Conservation (phyloP, 2,113 vertebrate genomes). For the Maccullochella peelii region DNA sequence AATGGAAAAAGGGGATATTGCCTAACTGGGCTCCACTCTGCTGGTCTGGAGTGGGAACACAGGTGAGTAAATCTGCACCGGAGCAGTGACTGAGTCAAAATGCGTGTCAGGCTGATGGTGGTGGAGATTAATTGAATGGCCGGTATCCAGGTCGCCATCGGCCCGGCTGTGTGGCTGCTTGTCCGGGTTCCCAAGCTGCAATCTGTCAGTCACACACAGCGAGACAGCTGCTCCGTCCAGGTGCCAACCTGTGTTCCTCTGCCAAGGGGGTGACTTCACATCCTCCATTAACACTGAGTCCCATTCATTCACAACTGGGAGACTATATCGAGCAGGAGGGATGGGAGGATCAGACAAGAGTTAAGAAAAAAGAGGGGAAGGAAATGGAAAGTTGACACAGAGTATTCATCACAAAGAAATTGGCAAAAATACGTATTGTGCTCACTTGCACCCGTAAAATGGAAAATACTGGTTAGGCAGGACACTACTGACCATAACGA, state of each 20-base stretch:
- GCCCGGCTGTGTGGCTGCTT: slow-evolving; percentile 36
- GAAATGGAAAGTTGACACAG: slow-evolving; percentile 44
- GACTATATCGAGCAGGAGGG: slow-evolving; percentile 40
- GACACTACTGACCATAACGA: not conserved
- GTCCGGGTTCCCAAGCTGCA: slow-evolving; percentile 59
- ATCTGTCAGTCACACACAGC: slow-evolving; percentile 67
- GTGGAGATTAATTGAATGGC: slow-evolving; percentile 72
- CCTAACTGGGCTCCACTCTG: slow-evolving; percentile 31
- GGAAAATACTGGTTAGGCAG: slow-evolving; percentile 26
- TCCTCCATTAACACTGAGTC: slow-evolving; percentile 63
- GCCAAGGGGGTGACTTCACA: slow-evolving; percentile 77
- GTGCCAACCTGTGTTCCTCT: slow-evolving; percentile 66
- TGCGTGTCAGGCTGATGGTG: slow-evolving; percentile 50
- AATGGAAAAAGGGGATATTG: slow-evolving; percentile 45
- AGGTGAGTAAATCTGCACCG: slow-evolving; percentile 62
- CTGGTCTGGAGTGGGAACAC: slow-evolving; percentile 35
- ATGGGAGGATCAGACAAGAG: slow-evolving; percentile 35
- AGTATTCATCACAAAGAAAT: slow-evolving; percentile 21
- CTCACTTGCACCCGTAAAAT: slow-evolving; percentile 36
- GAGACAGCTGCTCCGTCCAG: slow-evolving; percentile 69
- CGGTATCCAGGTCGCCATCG: slow-evolving; percentile 57
- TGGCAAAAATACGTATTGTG: slow-evolving; percentile 35
- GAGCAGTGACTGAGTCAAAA: slow-evolving; percentile 38
- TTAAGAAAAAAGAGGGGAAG: slow-evolving; percentile 10
- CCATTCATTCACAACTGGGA: slow-evolving; percentile 60